Base-by-base conservation (phyloP, 2,113 vertebrate species). In the Microtus montanus region DNA sequence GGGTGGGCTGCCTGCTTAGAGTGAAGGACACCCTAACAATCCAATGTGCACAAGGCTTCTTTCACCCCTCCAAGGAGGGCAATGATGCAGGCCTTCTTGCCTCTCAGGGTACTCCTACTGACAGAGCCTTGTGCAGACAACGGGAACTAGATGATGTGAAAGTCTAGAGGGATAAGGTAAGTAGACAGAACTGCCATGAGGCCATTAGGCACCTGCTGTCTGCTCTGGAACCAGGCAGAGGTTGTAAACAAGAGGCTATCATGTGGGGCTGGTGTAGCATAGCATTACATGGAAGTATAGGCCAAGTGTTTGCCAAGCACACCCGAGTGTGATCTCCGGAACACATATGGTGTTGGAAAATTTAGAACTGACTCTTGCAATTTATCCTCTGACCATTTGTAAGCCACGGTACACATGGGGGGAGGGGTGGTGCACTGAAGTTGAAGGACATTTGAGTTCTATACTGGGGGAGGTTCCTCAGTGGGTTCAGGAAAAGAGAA, bases 1-100 rank as follows among this genome's bases (percentile, higher is more conserved):
- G n/a, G 58, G 33, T 3, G 35, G 38, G 4, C 52, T 82, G 1
- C 70, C 58, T 64, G 35, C 79, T 15, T 20, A 1, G 17, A 47
- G 35, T 52, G 6, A 33, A 68, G 66, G 22, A 20, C 2, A 28
- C 74, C 38, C 74, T 17, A 33, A 70, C 2, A 28, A 77, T 22
- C 0, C 30, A 10, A 17, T 3, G 33, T 19, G 66, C 3, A 0
- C 7, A 5, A n/a, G 64, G 64, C 17, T 73, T 49, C 22, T 85
- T 15, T 49, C 30, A 22, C 28, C 5, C 26, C 33, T 52, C 63
- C 2, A 26, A 91, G 73, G 47, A 85, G 6, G 66, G 14, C 35
- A 38, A 61, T 7, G 1, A 17, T 33, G 22, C 4, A 28, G 84
- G 49, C 0, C 1, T 78, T 86, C 38, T n/a, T 10, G 7, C 19